Evolutionary conservation across 2,113 vertebrate genomes (phyloP).

Genomic region (Siniperca chuatsi): DNA sequence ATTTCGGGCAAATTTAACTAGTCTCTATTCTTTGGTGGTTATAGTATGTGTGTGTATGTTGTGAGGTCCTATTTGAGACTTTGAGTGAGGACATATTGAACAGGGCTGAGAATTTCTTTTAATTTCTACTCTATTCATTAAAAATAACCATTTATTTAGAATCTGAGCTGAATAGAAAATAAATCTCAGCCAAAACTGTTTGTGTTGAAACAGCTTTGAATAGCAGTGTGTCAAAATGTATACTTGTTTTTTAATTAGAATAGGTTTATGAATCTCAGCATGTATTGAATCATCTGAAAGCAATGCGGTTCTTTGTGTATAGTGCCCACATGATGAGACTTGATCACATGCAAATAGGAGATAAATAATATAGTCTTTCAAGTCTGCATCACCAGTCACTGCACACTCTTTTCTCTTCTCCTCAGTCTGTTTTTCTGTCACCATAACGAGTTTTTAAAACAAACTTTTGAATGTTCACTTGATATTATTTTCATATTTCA

Average conservation of each 20-base stretch:
- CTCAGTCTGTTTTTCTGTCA: constrained; percentile 10
- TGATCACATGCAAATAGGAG: neutral
- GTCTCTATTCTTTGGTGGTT: neutral
- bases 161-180: neutral
- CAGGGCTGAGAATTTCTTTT: neutral
- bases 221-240: neutral
- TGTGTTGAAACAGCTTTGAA: neutral
- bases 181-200: neutral
- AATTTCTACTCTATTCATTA: neutral
- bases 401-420: neutral
- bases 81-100: neutral
- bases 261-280: too few relatives aligned
- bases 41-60: neutral
- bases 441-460: constrained; percentile 27
- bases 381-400: neutral
- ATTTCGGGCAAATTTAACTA: neutral
- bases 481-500: constrained; percentile 12
- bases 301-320: neutral
- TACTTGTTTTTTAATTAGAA: neutral
- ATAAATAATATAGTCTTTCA: neutral
- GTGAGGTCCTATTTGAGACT: neutral
- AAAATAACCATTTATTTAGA: neutral
- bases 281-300: neutral
- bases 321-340: neutral
- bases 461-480: constrained; percentile 2